These are phyloP conservation scores for Cephalophus harveyi DNA, from an alignment of 2,113 vertebrate genomes.

Conservation along the genomic window DNA sequence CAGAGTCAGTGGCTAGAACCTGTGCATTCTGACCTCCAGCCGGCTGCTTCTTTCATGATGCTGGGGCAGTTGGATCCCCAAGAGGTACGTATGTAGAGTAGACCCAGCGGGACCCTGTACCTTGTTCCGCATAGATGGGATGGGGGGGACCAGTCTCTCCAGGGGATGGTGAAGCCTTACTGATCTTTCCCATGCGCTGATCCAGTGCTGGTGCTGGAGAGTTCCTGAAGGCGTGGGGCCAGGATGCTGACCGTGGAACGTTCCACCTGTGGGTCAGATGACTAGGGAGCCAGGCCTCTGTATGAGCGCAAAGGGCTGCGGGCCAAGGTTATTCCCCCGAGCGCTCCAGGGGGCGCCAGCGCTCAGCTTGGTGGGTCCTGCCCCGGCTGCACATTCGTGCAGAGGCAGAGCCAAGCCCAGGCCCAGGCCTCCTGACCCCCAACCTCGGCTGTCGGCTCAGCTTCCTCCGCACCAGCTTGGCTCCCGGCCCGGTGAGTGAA, in stretches of 20 bases:
- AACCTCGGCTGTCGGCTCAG: not conserved
- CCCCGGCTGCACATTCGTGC: not conserved
- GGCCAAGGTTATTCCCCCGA: not conserved
- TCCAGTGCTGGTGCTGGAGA: not conserved
- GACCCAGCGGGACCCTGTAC: accelerated
- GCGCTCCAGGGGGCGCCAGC: not conserved
- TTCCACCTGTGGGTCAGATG: not conserved
- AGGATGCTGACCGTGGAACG: not conserved
- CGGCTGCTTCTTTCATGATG: not conserved
- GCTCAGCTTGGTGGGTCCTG: not conserved
- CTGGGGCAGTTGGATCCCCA: accelerated
- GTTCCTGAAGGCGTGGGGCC: not conserved
- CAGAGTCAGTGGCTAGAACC: not conserved
- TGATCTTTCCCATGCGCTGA: not conserved
- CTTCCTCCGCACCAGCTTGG: no score
- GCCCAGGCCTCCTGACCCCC: not conserved
- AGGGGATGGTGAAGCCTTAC: not conserved
- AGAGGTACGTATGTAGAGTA: not conserved
- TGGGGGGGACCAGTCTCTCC: not conserved
- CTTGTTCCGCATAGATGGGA: accelerated
- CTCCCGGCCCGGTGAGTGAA: not conserved
- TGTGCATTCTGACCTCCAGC: not conserved
- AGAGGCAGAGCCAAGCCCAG: not conserved
- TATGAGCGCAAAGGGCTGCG: not conserved
- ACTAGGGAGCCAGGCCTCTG: not conserved